A percentile compares a stretch with the other conserved stretches of the same genome.
Conservation (phyloP, 2,797 vertebrate genomes). For the Distichodus sexfasciatus region DNA sequence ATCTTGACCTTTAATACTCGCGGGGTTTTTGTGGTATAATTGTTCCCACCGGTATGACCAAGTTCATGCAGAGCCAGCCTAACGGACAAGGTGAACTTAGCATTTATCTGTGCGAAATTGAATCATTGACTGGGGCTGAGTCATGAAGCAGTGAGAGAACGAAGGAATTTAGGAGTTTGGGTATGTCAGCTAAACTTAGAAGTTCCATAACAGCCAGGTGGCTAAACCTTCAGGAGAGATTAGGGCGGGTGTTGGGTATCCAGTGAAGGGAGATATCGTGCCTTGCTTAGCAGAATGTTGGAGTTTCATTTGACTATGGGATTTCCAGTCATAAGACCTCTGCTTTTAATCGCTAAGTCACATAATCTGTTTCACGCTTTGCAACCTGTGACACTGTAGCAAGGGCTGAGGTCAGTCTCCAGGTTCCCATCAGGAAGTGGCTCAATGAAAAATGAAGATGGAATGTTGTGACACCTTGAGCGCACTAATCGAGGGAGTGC, state of each 20-base stretch:
- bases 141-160: not conserved
- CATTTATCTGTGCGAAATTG: not conserved
- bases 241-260: not conserved
- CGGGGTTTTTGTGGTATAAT: constrained; percentile 19
- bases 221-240: constrained; percentile 28
- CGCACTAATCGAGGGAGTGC: not conserved
- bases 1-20: constrained; percentile 32
- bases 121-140: constrained; percentile 1
- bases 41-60: constrained; percentile 5
- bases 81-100: not conserved
- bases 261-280: not conserved
- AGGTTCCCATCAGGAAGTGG: not conserved
- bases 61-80: not conserved
- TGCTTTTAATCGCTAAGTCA: constrained; percentile 21
- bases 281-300: not conserved
- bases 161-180: not conserved
- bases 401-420: not conserved
- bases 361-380: constrained; percentile 8
- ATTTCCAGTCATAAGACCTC: constrained; percentile 13
- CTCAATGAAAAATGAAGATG: not conserved
- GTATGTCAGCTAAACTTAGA: constrained; percentile 7
- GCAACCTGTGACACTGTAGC: not conserved
- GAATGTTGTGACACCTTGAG: not conserved
- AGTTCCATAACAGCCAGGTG: not conserved
- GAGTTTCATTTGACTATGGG: constrained; percentile 1